These are phyloP conservation scores for Mechanitis messenoides DNA, from an alignment of 2,888 invertebrate species.

Conservation along the genomic window DNA sequence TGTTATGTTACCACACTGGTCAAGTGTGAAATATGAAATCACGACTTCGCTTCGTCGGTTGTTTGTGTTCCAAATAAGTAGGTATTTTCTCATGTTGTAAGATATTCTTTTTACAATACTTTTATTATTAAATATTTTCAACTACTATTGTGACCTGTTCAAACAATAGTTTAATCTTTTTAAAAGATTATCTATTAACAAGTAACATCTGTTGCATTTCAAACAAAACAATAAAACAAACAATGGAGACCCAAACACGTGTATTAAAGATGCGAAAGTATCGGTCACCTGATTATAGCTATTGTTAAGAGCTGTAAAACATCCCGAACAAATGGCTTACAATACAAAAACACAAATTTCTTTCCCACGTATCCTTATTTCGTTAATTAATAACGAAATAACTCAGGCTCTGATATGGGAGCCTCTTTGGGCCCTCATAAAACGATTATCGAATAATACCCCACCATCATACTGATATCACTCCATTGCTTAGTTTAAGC, in stretches of 20 bases:
- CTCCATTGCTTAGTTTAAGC: slow-evolving; percentile 52
- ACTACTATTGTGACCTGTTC: not conserved
- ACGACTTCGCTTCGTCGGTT: slow-evolving; percentile 68
- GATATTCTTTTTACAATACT: slow-evolving; percentile 48
- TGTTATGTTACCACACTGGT: slow-evolving; percentile 65
- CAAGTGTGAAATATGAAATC: slow-evolving; percentile 77
- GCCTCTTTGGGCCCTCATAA: slow-evolving; percentile 67
- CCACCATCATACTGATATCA: slow-evolving; percentile 52
- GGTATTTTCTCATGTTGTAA: slow-evolving; percentile 60
- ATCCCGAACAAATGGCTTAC: slow-evolving; percentile 58
- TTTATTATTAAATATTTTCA: slow-evolving; percentile 33
- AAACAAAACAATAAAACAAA: slow-evolving; percentile 42
- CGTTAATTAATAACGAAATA: slow-evolving; percentile 69
- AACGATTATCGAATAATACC: slow-evolving; percentile 72
- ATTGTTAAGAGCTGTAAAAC: slow-evolving; percentile 50
- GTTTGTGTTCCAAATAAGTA: slow-evolving; percentile 69
- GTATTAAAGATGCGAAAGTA: slow-evolving; percentile 49
- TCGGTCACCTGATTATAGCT: slow-evolving; percentile 55
- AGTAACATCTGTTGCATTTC: slow-evolving; percentile 56
- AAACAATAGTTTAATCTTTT: not conserved
- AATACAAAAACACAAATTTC: slow-evolving; percentile 39
- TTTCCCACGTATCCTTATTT: slow-evolving; percentile 70
- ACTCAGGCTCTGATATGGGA: slow-evolving; percentile 60
- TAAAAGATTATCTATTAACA: slow-evolving; percentile 32
- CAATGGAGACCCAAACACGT: slow-evolving; percentile 48